Conservation (phyloP, 1,140 invertebrate genomes). For the Elymnias hypermnestra region DNA sequence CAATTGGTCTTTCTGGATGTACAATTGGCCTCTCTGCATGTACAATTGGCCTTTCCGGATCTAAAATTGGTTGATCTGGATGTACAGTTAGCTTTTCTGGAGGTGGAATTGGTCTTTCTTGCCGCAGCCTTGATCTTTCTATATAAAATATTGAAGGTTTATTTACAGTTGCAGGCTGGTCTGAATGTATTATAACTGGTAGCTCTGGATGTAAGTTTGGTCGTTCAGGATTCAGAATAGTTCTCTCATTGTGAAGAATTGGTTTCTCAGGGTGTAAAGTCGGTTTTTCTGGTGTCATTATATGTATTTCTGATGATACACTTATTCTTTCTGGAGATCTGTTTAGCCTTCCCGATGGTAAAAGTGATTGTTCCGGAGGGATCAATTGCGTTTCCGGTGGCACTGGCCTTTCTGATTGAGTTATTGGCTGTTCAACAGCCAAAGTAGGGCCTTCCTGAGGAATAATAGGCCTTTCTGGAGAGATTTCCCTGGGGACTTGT, state of each 20-base stretch:
- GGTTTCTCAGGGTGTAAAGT: not conserved
- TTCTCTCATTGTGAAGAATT: too few species aligned
- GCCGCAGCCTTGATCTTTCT: conserved; percentile 18
- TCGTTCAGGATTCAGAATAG: conserved; percentile 16
- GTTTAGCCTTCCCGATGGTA: not conserved
- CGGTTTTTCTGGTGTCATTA: not conserved
- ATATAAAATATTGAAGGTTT: conserved; percentile 12
- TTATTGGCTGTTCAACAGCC: not conserved
- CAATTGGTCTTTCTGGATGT: conserved; percentile 1
- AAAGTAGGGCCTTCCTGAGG: too few species aligned
- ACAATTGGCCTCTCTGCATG: conserved; percentile 5
- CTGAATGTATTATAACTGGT: conserved; percentile 6
- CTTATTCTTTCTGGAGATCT: not conserved
- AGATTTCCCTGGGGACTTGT: conserved; percentile 25
- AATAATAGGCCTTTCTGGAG: conserved; percentile 10
- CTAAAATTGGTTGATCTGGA: conserved; percentile 15
- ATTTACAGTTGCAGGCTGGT: too few species aligned
- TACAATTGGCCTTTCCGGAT: conserved; percentile 8
- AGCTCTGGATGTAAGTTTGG: conserved; percentile 19
- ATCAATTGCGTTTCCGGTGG: not conserved
- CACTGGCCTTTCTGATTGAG: not conserved
- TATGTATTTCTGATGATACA: not conserved
- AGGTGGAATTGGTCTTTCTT: conserved; percentile 18
- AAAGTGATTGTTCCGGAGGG: not conserved
- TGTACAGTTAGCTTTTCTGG: conserved; percentile 11